These are phyloP conservation scores for Papilio xuthus DNA, from an alignment of 1,140 invertebrate genomes.

Conservation along the genomic window DNA sequence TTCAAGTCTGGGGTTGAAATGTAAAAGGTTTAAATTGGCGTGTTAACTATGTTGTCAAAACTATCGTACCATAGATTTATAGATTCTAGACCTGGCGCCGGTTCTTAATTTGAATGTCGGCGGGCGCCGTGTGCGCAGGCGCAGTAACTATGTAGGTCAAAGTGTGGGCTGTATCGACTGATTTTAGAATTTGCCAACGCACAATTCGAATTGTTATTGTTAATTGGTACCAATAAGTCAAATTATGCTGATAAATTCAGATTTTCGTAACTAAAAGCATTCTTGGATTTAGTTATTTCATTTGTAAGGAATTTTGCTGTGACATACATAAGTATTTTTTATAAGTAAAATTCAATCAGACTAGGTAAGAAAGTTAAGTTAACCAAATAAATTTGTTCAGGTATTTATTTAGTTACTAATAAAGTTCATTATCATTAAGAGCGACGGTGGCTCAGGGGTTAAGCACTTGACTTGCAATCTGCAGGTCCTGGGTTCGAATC, in stretches of 20 bases:
- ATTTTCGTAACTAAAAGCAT: slow-evolving; percentile 13
- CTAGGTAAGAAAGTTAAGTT: neutral
- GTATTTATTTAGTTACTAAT: no score
- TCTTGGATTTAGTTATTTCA: neutral
- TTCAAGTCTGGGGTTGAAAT: slow-evolving; percentile 28
- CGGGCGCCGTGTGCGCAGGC: slow-evolving; percentile 72
- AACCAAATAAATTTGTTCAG: neutral
- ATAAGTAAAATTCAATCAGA: no score
- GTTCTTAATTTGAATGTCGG: slow-evolving; percentile 69
- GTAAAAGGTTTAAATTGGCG: slow-evolving; percentile 28
- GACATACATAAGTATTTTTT: neutral
- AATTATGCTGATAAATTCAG: slow-evolving; percentile 15
- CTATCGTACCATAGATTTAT: slow-evolving; percentile 54
- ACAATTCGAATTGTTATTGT: slow-evolving; percentile 32
- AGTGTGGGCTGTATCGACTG: slow-evolving; percentile 71
- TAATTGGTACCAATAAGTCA: slow-evolving; percentile 25
- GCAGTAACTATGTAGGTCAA: slow-evolving; percentile 71
- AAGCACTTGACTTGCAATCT: no score
- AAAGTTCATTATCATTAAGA: no score
- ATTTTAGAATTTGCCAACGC: slow-evolving; percentile 43
- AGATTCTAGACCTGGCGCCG: slow-evolving; percentile 67
- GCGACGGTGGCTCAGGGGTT: no score
- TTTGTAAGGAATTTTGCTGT: neutral
- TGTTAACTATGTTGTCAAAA: slow-evolving; percentile 36
- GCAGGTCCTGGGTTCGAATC: no score